phyloP scores from a whole-genome alignment of 1,140 invertebrate species.

The Cyrtorhinus lividipennis region DNA sequence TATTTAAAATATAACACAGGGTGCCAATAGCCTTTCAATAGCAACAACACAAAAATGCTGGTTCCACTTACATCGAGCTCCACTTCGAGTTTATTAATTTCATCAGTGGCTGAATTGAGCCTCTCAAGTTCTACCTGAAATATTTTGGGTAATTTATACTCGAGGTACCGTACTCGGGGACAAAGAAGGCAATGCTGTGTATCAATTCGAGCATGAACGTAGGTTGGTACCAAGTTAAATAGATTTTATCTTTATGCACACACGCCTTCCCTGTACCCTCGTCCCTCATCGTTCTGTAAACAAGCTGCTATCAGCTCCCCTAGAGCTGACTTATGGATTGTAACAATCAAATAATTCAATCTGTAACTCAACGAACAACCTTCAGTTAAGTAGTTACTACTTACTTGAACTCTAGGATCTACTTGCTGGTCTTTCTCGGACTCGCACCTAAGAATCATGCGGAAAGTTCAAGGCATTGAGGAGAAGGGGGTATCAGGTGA shows the following conservation, averaged over 20 bases:
- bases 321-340: not conserved
- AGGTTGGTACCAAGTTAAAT: not conserved
- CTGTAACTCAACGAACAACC: not conserved
- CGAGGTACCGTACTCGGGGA: too few relatives aligned
- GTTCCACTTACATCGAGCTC: slow-evolving; percentile 73
- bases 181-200: too few relatives aligned
- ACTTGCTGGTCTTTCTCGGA: slow-evolving; percentile 3
- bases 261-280: not conserved
- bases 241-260: not conserved
- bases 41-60: not conserved
- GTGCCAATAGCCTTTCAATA: not conserved
- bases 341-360: not conserved
- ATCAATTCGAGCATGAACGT: too few relatives aligned
- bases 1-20: not conserved
- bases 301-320: not conserved
- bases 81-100: slow-evolving; percentile 87
- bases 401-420: not conserved
- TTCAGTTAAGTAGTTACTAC: not conserved
- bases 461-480: too few relatives aligned
- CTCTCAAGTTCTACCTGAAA: slow-evolving; percentile 85
- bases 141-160: not conserved
- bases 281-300: not conserved
- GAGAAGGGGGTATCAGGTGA: too few relatives aligned
- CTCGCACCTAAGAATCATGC: slow-evolving; percentile 7
- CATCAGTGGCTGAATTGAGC: slow-evolving; percentile 84